These are phyloP conservation scores for Gymnocheta viridis DNA, from an alignment of 2,888 invertebrate species.

Conservation along the genomic window DNA sequence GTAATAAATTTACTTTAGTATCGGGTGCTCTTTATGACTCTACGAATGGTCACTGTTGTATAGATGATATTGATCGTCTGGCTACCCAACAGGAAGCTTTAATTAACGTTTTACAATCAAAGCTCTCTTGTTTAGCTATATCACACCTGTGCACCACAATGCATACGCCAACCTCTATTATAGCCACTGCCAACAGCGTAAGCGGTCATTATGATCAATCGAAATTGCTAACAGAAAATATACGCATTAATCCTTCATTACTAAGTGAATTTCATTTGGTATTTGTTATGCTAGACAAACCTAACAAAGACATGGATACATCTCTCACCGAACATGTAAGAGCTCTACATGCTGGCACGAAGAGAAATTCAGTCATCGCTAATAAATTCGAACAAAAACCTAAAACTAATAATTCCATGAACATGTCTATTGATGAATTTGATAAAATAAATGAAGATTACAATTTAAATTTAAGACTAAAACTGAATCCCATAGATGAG, in stretches of 20 bases:
- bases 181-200: conserved; percentile 96
- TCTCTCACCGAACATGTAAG: conserved; percentile 86
- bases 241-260: conserved; percentile 92
- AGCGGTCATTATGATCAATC: conserved; percentile 94
- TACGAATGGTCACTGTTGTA: conserved; percentile 94
- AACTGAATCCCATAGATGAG: conserved; percentile 82
- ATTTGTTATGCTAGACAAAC: conserved; percentile 93
- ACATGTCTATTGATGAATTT: conserved; percentile 57
- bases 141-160: conserved; percentile 92
- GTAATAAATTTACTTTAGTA: conserved; percentile 84
- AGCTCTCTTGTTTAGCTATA: conserved; percentile 94
- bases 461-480: conserved; percentile 81
- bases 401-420: conserved; percentile 79
- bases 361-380: conserved; percentile 74
- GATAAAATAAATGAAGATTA: conserved; percentile 74
- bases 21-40: conserved; percentile 93
- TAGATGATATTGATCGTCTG: conserved; percentile 98
- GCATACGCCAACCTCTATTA: conserved; percentile 91
- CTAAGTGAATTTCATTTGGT: conserved; percentile 96
- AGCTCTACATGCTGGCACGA: conserved; percentile 86
- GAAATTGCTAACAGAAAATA: conserved; percentile 94
- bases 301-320: conserved; percentile 84
- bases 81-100: conserved; percentile 89
- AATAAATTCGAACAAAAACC: conserved; percentile 79
- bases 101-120: conserved; percentile 97